These are phyloP conservation scores for Chlorospingus flavigularis DNA, from an alignment of 2,797 vertebrate species.

Conservation along the genomic window DNA sequence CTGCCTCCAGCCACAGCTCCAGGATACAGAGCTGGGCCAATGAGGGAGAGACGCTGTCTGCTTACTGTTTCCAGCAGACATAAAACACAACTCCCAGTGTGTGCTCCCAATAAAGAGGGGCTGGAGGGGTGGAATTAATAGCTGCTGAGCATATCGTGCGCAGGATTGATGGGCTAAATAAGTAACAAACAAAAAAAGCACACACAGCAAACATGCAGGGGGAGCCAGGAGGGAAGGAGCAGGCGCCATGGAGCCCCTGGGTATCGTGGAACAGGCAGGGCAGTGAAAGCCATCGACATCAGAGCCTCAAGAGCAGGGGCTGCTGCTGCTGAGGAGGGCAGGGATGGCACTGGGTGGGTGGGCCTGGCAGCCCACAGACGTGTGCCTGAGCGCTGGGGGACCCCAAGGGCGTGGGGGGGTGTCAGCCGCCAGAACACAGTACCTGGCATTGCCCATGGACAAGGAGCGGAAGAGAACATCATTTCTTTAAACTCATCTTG, in stretches of 20 bases:
- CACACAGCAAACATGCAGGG: not conserved
- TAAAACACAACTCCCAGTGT: constrained; percentile 59
- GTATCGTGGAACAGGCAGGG: not conserved
- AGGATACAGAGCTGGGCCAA: constrained; percentile 9
- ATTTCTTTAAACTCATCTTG: constrained; percentile 88
- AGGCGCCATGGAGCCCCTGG: not conserved
- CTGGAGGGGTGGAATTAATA: constrained; percentile 27
- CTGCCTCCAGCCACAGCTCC: not conserved
- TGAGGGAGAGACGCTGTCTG: not conserved
- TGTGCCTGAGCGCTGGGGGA: not conserved
- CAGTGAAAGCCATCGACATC: not conserved
- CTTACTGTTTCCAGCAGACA: constrained; percentile 4
- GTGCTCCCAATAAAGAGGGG: constrained; percentile 45
- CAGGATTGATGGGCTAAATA: constrained; percentile 45
- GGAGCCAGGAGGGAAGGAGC: not conserved
- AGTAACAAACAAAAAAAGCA: not conserved
- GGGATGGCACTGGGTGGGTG: fast-evolving
- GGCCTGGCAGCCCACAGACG: fast-evolving
- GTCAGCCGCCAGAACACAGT: not conserved
- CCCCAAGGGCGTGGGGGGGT: not conserved
- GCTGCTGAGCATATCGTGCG: not conserved
- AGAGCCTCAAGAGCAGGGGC: not conserved
- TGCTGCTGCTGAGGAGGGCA: not conserved
- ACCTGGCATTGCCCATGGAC: constrained; percentile 14
- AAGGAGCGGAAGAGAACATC: constrained; percentile 68